Evolutionary conservation across 2,113 vertebrate species (phyloP), one percentile per base, ranked within the genome.

Genomic region (Turnix velox): DNA sequence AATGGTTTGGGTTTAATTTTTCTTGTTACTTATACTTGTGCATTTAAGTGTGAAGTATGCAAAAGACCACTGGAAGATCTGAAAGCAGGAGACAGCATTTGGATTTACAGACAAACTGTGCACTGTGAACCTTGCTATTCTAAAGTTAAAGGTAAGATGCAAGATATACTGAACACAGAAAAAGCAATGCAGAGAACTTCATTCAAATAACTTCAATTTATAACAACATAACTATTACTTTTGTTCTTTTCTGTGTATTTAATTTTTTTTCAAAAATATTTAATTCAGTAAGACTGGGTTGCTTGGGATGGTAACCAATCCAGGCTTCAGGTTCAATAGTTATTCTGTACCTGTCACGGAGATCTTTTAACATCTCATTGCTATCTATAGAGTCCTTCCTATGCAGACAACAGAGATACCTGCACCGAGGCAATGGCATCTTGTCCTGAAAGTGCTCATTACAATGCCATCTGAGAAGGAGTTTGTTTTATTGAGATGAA

Each of bases 41-140:
- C 91, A 8, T 88, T 89, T 67, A 88, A 99, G 99, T 99, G 99
- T 96, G 97, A 98, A 92, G 98, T 99, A 93, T 99, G 99, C 93
- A 98, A 98, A 74, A 69, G 46, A 57, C 90, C 97, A 93, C 97
- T 99, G 97, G 98, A 98, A 92, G 95, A 99, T 63, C 93, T 99
- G 94, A 98, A 98, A 95, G 99, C 99, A 18, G 99, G 99, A 67
- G 99, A 99, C 96, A 99, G 97, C 93, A 97, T 99, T 96, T 99
- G 99, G 99, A 97, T 99, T 96, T 99, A 99, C 88, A 98, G 95
- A 57, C 88, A 97, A 71, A 98, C 96, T 76, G 98, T 99, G 87
- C 98, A 99, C 88, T 99, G 99, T 94, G 98, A 99, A 45, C 97
- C 97, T 87, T 99, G 99, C 96, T 99, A 99, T 92, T 98, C 98